Evolutionary conservation across 2,113 vertebrate genomes (phyloP).

Genomic region (Chloropsis hardwickii): DNA sequence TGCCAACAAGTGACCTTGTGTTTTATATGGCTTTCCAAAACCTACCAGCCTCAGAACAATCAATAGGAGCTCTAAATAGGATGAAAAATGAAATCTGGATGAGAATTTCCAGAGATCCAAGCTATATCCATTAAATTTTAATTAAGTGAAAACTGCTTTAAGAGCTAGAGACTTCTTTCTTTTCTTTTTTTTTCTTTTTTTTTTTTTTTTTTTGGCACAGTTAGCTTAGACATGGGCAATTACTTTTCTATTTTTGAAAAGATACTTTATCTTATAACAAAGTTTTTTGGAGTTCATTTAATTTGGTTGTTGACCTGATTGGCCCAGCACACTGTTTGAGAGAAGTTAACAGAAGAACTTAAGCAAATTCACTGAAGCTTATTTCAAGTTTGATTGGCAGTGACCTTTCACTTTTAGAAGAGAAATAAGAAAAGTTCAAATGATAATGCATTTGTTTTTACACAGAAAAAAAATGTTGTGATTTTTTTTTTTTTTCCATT

Average conservation of each 20-base stretch:
- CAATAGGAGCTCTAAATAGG: not conserved
- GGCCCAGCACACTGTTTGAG: not conserved
- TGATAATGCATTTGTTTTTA: not conserved
- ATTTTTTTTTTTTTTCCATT: not conserved
- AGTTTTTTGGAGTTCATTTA: not conserved
- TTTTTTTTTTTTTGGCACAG: not conserved
- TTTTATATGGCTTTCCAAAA: constrained; percentile 28
- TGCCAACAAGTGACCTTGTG: not conserved
- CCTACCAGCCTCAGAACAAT: not conserved
- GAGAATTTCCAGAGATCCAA: constrained; percentile 8
- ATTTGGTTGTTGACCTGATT: not conserved
- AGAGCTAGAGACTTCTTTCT: not conserved
- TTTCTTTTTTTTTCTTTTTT: not conserved
- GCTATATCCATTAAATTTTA: constrained; percentile 6
- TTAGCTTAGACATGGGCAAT: not conserved
- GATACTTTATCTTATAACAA: not conserved
- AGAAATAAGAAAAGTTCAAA: not conserved
- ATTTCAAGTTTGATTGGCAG: not conserved
- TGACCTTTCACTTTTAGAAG: not conserved
- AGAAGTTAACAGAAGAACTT: not conserved
- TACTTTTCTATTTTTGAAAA: not conserved
- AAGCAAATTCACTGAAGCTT: not conserved
- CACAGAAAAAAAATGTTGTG: not conserved
- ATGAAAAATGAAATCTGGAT: constrained; percentile 14
- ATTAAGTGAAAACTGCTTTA: constrained; percentile 32